These are phyloP conservation scores for Myopa testacea DNA, from an alignment of 2,888 invertebrate species.

Conservation along the genomic window DNA sequence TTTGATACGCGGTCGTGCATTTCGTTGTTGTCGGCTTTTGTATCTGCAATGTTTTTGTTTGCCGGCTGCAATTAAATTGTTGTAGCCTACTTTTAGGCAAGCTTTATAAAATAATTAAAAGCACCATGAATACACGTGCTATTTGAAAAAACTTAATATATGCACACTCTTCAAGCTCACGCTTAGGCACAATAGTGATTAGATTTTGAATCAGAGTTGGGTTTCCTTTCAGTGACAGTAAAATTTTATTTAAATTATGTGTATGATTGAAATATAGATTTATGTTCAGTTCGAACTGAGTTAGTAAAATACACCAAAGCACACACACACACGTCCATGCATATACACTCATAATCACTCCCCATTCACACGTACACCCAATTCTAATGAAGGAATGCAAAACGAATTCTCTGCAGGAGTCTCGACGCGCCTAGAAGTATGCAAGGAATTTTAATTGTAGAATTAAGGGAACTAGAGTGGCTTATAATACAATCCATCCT, in stretches of 20 bases:
- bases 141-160: background rate
- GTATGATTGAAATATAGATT: background rate
- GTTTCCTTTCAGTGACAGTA: too few relatives aligned
- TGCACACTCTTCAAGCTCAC: background rate
- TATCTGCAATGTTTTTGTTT: background rate
- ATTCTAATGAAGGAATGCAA: background rate
- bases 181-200: background rate
- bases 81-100: background rate
- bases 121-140: too few relatives aligned
- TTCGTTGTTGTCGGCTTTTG: background rate
- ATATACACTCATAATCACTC: too few relatives aligned
- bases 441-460: slow-evolving; percentile 20
- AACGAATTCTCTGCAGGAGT: background rate
- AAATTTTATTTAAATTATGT: too few relatives aligned
- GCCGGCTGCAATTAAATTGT: slow-evolving; percentile 6
- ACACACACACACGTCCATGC: background rate
- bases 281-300: background rate
- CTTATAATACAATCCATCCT: too few relatives aligned
- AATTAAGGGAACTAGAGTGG: background rate
- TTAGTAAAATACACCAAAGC: background rate
- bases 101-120: slow-evolving; percentile 11
- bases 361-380: background rate
- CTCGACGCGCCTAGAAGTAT: background rate
- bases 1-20: background rate
- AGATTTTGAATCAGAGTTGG: background rate